These are phyloP conservation scores for Diabrotica balteata DNA, from an alignment of 2,888 invertebrate species.

Conservation along the genomic window DNA sequence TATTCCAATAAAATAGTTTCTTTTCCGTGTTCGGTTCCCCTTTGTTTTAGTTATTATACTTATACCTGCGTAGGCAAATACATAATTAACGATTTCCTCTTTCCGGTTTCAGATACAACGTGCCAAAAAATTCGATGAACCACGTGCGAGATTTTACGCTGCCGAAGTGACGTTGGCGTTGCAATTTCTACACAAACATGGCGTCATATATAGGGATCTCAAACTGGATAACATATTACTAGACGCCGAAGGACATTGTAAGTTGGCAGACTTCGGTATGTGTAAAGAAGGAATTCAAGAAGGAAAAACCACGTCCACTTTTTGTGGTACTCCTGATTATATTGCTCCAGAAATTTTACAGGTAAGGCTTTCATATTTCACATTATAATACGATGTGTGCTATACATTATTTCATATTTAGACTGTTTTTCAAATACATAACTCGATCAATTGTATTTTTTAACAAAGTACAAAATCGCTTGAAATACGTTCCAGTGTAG, in stretches of 20 bases:
- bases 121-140: slow-evolving; percentile 97
- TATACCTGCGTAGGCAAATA: too few relatives aligned
- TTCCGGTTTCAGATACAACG: slow-evolving; percentile 76
- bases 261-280: slow-evolving; percentile 90
- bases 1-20: too few relatives aligned
- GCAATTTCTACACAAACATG: slow-evolving; percentile 95
- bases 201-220: slow-evolving; percentile 97
- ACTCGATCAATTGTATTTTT: too few relatives aligned
- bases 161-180: slow-evolving; percentile 98
- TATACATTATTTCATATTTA: too few relatives aligned
- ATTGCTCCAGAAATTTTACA: slow-evolving; percentile 86
- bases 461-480: too few relatives aligned
- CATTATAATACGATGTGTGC: too few relatives aligned
- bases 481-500: too few relatives aligned
- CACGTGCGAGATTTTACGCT: slow-evolving; percentile 94
- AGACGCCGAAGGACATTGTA: slow-evolving; percentile 94
- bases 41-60: too few relatives aligned
- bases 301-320: slow-evolving; percentile 91
- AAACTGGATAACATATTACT: slow-evolving; percentile 98
- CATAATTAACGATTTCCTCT: too few relatives aligned
- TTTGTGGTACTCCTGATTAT: slow-evolving; percentile 99
- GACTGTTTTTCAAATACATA: too few relatives aligned
- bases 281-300: slow-evolving; percentile 95
- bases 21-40: too few relatives aligned
- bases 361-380: slow-evolving; percentile 36